Base-by-base conservation (phyloP, 2,797 vertebrate genomes). In the Pipistrellus pipistrellus region DNA sequence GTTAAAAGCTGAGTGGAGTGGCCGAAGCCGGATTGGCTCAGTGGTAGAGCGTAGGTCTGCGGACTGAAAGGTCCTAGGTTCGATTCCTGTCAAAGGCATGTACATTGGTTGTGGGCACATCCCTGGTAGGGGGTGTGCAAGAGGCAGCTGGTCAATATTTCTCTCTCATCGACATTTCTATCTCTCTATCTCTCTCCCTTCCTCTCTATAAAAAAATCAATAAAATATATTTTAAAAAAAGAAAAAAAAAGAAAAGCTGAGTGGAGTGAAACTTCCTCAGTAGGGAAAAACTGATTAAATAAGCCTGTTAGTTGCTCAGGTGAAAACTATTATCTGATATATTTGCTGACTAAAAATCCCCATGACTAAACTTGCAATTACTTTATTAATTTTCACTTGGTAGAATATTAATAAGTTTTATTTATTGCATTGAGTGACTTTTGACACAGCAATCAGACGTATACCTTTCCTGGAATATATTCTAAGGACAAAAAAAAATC, bases 361-460 rank as follows among this genome's bases (percentile, higher is more conserved):
- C 13, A 11, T 27, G 23, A 71, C 7, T 44, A 66, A 75, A 68
- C 2, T 53, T 73, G 21, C 2, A 66, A 30, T 68, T 68, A 84
- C 25, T 57, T 72, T 30, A 75, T 32, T 73, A 32, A 21, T n/a
- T 93, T 85, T 78, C 41, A 53, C 32, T 30, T 4, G 2, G 38
- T 73, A 59, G 18, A 48, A 35, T 57, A 72, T 25, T 25, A 90
- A 62, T 35, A 78, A 57, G 11, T 59, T 4, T 59, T 62, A 64
- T 86, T 93, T 77, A 66, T 35, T 78, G n/a, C 4, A 78, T 17
- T 51, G 46, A 68, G 38, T 30, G 77, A 18, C 46, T 93, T 93
- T 51, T 75, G 15, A 68, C n/a, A 32, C 17, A 53, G 32, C 66
- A 85, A 32, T 73, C 27, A 91, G 38, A 76, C 8, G 77, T 77